Evolutionary conservation across 2,888 invertebrate species (phyloP), one percentile per base, ranked within the genome.

Genomic region (Notocelia uddmanniana): DNA sequence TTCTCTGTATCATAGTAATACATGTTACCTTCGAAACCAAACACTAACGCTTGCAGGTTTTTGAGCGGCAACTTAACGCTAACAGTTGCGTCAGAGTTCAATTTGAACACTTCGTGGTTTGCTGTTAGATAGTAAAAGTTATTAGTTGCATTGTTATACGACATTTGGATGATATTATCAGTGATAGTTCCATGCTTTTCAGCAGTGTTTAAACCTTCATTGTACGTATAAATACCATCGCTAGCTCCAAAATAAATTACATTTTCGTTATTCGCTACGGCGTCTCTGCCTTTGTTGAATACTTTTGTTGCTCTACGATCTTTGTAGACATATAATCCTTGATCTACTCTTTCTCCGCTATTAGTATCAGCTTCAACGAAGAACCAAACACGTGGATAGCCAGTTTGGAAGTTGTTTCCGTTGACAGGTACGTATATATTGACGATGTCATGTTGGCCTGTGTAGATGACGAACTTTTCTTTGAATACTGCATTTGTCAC

Each of bases 191-290:
- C 68, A 19, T 60, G 37, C 41, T 68, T 68, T 6, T 18, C 37
- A 15, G 60, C 68, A 23, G 37, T 41, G 3, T 69, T 69, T 18
- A 6, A n/a, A 5, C 19, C 41, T 5, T 37, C 59, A 26, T 69
- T 41, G 31, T 60, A 69, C 18, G 60, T 69, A n/a, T 69, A 60
- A 19, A 69, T 18, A 2, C 68, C 68, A n/a, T 69, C 60, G 5
- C 10, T 37, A 45, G 68, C 60, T 13, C 60, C 68, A n/a, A 69
- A 26, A 15, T 54, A 60, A 11, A 69, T 34, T 10, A 18, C 18
- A 9, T 62, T 54, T 15, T 52, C 60, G 18, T 54, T 18, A 26
- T 52, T 60, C 26, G 60, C 60, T 5, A 23, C 18, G 19, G 41
- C 19, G 26, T 69, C 60, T 60, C 68, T 69, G 13, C 68, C 68